A percentile compares a stretch with the other conserved stretches of the same genome.
These are phyloP conservation scores for Pteronotus mesoamericanus DNA, from an alignment of 2,797 vertebrate genomes.

Conservation along the genomic window DNA sequence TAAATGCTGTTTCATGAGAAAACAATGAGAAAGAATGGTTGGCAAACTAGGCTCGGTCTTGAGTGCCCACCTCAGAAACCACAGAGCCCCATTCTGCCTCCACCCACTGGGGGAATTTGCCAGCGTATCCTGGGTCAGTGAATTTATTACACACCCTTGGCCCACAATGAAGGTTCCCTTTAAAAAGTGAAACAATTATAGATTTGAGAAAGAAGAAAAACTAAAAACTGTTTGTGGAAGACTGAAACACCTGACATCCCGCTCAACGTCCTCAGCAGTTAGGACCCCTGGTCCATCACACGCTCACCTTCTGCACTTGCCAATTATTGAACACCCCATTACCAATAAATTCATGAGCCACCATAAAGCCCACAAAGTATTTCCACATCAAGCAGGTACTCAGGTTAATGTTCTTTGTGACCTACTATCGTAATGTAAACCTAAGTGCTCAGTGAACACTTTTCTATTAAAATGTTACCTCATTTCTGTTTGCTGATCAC, in stretches of 20 bases:
- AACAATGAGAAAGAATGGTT: neutral
- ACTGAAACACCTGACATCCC: neutral
- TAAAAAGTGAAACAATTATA: neutral
- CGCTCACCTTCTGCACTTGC: rapidly evolving
- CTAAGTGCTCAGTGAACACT: rapidly evolving
- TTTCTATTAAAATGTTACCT: neutral
- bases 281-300: neutral
- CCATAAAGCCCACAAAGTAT: neutral
- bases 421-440: neutral
- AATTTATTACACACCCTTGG: rapidly evolving
- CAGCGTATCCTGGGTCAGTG: neutral
- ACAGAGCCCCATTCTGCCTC: neutral
- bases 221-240: neutral
- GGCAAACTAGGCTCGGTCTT: neutral
- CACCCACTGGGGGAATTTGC: neutral
- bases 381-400: neutral
- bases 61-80: neutral
- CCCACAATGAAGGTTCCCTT: neutral
- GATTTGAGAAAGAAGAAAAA: neutral
- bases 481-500: too few species aligned
- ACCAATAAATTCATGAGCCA: neutral
- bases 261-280: rapidly evolving
- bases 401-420: rapidly evolving
- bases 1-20: neutral
- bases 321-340: neutral